phyloP scores from a whole-genome alignment of 2,888 invertebrate species.

The Saturnia japonica region DNA sequence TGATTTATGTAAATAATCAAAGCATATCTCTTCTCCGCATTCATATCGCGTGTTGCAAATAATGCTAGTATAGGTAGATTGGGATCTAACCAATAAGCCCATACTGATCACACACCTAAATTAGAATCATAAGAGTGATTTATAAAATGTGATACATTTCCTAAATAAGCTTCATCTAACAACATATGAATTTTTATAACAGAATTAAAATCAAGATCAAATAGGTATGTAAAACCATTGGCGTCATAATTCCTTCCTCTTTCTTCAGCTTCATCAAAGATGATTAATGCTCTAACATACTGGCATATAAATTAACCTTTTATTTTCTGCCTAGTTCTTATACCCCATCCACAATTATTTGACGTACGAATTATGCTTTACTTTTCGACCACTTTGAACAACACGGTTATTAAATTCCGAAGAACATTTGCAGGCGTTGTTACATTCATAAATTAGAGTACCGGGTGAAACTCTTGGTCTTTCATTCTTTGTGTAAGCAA shows the following conservation, averaged over 20 bases:
- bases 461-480: constrained; percentile 87
- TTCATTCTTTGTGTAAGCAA: constrained; percentile 87
- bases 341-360: constrained; percentile 98
- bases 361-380: constrained; percentile 91
- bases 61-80: constrained; percentile 93
- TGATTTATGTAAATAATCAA: constrained; percentile 88
- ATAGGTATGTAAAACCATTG: constrained; percentile 94
- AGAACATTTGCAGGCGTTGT: constrained; percentile 91
- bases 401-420: constrained; percentile 92
- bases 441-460: constrained; percentile 96
- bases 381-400: constrained; percentile 90
- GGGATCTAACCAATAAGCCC: constrained; percentile 95
- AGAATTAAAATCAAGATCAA: constrained; percentile 96
- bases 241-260: constrained; percentile 93
- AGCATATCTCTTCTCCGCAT: constrained; percentile 93
- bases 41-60: constrained; percentile 90
- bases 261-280: constrained; percentile 93
- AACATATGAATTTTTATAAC: constrained; percentile 89
- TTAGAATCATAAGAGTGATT: constrained; percentile 99
- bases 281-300: constrained; percentile 97
- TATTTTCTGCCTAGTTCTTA: constrained; percentile 88
- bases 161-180: constrained; percentile 94
- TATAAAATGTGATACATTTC: constrained; percentile 96
- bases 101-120: constrained; percentile 94
- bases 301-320: constrained; percentile 93